phyloP scores from a whole-genome alignment of 1,140 invertebrate species.

The Caenorhabditis elegans region DNA sequence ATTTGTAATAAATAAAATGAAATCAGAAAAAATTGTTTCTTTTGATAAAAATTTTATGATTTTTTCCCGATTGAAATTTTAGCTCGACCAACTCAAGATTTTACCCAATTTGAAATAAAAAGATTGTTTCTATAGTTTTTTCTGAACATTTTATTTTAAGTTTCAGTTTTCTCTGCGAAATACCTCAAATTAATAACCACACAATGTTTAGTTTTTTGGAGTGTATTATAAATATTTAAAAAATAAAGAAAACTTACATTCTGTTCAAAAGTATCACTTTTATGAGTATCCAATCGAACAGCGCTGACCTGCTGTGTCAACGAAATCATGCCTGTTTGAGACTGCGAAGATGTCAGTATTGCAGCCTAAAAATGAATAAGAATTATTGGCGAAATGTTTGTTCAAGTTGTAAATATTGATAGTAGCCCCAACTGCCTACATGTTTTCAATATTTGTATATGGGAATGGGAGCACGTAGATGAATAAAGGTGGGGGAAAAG shows the following conservation, averaged over 20 bases:
- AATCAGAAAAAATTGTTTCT: too few relatives aligned
- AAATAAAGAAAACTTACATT: constrained; percentile 36
- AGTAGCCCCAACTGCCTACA: not conserved
- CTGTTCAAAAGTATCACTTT: constrained; percentile 35
- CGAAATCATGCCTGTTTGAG: constrained; percentile 20
- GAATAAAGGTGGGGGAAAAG: not conserved
- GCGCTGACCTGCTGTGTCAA: constrained; percentile 13
- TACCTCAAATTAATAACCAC: too few relatives aligned
- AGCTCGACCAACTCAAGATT: too few relatives aligned
- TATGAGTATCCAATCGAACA: constrained; percentile 11
- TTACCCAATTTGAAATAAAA: not conserved
- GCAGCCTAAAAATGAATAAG: not conserved
- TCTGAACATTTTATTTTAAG: too few relatives aligned
- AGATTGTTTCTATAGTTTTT: too few relatives aligned
- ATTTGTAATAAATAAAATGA: too few relatives aligned
- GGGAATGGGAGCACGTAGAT: not conserved
- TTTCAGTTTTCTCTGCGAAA: too few relatives aligned
- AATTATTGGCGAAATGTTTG: not conserved
- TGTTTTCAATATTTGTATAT: not conserved
- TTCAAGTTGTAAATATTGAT: constrained; percentile 28
- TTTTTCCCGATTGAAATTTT: too few relatives aligned
- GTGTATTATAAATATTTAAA: too few relatives aligned
- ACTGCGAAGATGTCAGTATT: constrained; percentile 18
- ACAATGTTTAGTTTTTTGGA: too few relatives aligned
- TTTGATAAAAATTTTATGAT: too few relatives aligned